phyloP scores from a whole-genome alignment of 2,113 vertebrate genomes.

The Sapajus apella region DNA sequence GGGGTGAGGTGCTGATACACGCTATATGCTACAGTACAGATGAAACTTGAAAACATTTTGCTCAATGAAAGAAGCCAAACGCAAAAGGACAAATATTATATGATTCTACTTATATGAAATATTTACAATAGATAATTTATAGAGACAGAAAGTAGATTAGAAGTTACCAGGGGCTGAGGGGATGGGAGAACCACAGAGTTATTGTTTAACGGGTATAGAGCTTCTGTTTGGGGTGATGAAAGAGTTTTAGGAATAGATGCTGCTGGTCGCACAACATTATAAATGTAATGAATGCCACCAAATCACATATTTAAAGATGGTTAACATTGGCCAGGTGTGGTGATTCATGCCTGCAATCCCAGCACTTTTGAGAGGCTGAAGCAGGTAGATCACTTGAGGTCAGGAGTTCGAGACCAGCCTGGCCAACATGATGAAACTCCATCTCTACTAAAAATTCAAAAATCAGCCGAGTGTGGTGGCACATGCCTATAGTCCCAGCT shows the following conservation, averaged over 20 bases:
- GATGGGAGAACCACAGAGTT: background rate
- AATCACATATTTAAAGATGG: background rate
- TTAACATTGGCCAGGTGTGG: background rate
- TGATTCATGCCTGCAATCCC: no score
- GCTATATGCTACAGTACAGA: accelerated
- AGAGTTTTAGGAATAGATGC: background rate
- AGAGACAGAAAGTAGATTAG: background rate
- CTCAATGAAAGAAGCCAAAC: background rate
- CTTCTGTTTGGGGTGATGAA: background rate
- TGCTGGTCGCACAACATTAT: background rate
- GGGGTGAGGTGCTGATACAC: accelerated
- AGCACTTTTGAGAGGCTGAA: no score
- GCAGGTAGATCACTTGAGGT: no score
- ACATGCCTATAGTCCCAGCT: no score
- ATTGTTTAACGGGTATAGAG: background rate
- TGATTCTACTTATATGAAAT: background rate
- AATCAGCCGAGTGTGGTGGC: no score
- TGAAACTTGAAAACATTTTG: background rate
- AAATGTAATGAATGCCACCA: background rate
- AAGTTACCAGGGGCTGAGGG: background rate
- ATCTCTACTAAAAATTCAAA: no score
- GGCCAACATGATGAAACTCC: no score
- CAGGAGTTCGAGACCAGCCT: no score
- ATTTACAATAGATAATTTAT: background rate
- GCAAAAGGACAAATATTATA: background rate